Conservation (phyloP, 2,888 invertebrate genomes). For the Drosophila suboccidentalis region DNA sequence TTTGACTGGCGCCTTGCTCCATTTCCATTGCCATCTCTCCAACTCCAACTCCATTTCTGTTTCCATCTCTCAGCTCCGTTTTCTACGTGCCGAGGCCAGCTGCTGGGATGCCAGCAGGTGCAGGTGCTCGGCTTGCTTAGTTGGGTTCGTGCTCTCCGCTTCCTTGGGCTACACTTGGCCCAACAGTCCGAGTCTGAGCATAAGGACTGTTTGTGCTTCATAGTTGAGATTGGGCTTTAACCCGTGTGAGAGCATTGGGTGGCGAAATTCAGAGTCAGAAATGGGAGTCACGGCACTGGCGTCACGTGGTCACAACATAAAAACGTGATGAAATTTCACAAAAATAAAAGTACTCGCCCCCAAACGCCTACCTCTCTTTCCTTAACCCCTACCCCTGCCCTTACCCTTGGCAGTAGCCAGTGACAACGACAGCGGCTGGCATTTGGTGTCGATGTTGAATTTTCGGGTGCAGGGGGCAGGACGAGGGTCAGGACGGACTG, state of each 20-base stretch:
- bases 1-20: constrained; percentile 70
- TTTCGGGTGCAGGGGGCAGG: constrained; percentile 15
- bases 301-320: constrained; percentile 86
- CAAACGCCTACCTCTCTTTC: neutral
- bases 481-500: constrained; percentile 14
- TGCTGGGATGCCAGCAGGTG: constrained; percentile 80
- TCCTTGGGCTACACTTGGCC: constrained; percentile 29
- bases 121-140: constrained; percentile 67
- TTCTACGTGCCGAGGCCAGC: constrained; percentile 67
- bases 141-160: constrained; percentile 35
- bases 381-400: neutral
- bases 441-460: constrained; percentile 61
- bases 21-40: constrained; percentile 38
- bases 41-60: constrained; percentile 4
- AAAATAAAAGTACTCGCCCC: constrained; percentile 76
- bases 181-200: constrained; percentile 42
- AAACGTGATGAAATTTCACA: constrained; percentile 85
- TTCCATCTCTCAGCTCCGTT: constrained; percentile 40
- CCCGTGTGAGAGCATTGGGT: constrained; percentile 23
- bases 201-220: constrained; percentile 40
- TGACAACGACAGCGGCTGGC: constrained; percentile 66
- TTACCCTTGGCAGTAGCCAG: constrained; percentile 42
- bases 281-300: constrained; percentile 73
- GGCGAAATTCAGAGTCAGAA: constrained; percentile 48
- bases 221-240: constrained; percentile 46